A percentile compares a stretch with the other conserved stretches of the same genome.
phyloP scores from a whole-genome alignment of 2,113 vertebrate genomes.

The Oreochromis spilurus region DNA sequence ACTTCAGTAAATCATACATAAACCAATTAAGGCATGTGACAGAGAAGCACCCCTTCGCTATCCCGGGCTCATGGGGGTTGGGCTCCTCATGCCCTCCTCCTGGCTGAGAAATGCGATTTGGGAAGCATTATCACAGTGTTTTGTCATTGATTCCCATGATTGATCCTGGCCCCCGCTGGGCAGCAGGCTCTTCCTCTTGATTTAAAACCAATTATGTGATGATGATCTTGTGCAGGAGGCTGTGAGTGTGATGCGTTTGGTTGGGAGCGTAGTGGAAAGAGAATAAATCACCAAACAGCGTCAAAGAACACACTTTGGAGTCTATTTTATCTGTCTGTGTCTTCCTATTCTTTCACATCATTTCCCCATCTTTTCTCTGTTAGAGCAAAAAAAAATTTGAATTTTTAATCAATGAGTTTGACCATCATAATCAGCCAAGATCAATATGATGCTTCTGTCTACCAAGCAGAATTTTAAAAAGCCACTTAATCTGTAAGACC shows the following conservation, averaged over 20 bases:
- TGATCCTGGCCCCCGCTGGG: constrained; percentile 29
- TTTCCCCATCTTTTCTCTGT: not conserved
- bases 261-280: not conserved
- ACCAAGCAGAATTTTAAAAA: not conserved
- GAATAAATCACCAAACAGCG: constrained; percentile 34
- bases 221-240: constrained; percentile 50
- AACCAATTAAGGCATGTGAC: constrained; percentile 43
- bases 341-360: not conserved
- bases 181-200: constrained; percentile 49
- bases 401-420: not conserved
- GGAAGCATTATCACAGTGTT: constrained; percentile 44
- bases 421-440: not conserved
- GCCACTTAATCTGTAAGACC: not conserved
- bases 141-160: constrained; percentile 54
- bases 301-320: not conserved
- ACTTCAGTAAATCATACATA: constrained; percentile 46
- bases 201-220: constrained; percentile 64
- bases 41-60: not conserved
- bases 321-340: not conserved
- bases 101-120: constrained; percentile 21
- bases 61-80: not conserved
- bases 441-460: not conserved
- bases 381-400: not conserved
- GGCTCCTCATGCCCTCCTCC: not conserved
- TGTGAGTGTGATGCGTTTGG: constrained; percentile 20